Conservation (phyloP, 2,888 invertebrate genomes). For the Tenthredo amoena region DNA sequence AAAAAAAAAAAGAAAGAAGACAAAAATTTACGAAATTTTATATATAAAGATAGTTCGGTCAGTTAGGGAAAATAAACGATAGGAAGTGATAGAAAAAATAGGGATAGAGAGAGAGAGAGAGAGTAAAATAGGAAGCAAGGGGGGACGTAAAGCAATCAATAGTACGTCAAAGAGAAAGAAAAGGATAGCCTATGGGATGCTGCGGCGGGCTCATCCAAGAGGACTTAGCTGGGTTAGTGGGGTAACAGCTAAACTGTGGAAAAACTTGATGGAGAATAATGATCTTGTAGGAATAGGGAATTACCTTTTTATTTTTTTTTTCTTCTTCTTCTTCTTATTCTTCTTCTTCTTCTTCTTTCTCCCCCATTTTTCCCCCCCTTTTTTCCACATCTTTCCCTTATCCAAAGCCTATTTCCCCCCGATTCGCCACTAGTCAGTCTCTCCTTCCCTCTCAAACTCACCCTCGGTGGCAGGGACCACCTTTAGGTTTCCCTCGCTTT, state of each 20-base stretch:
- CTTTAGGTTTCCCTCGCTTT: slow-evolving; percentile 30
- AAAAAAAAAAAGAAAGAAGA: not conserved
- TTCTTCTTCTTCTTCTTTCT: not conserved
- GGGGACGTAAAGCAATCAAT: slow-evolving; percentile 28
- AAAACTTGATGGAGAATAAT: slow-evolving; percentile 52
- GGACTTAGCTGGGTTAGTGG: slow-evolving; percentile 36
- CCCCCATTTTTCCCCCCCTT: not conserved
- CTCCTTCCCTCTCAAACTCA: not conserved
- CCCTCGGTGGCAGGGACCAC: not conserved
- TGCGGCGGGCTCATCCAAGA: slow-evolving; percentile 15
- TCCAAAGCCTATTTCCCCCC: not conserved
- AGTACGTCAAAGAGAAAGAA: not conserved
- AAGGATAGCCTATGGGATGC: not conserved
- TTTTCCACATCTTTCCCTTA: not conserved
- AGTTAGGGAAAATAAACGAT: not conserved
- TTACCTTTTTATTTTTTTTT: slow-evolving; percentile 17
- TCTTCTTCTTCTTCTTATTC: not conserved
- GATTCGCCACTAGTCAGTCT: not conserved
- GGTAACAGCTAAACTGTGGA: slow-evolving; percentile 39
- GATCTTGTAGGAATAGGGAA: slow-evolving; percentile 51
- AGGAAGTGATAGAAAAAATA: not conserved
- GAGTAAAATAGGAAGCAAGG: not conserved
- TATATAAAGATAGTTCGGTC: not conserved
- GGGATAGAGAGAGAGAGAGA: not conserved
- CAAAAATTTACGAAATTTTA: too few relatives aligned